phyloP scores from a whole-genome alignment of 2,888 invertebrate genomes.

The Lasioglossum zephyrum region DNA sequence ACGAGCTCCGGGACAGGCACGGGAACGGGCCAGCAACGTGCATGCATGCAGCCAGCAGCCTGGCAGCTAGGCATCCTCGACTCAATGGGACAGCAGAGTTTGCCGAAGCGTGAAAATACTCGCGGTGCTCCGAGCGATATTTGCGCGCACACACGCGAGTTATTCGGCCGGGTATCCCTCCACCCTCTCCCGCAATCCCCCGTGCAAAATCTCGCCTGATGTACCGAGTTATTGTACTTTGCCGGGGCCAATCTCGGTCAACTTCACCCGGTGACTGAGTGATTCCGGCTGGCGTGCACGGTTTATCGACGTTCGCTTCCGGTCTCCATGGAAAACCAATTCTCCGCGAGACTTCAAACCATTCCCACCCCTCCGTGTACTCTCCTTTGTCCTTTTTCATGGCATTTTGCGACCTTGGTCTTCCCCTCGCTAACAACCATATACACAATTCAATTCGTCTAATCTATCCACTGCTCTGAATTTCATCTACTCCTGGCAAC shows the following conservation, averaged over 20 bases:
- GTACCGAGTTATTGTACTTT: slow-evolving; percentile 72
- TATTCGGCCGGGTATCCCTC: slow-evolving; percentile 39
- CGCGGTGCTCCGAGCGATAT: slow-evolving; percentile 55
- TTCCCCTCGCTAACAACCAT: background rate
- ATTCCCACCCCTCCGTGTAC: slow-evolving; percentile 30
- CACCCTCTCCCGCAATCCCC: slow-evolving; percentile 27
- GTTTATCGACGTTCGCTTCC: slow-evolving; percentile 71
- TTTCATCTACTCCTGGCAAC: background rate
- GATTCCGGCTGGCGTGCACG: slow-evolving; percentile 62
- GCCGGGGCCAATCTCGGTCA: slow-evolving; percentile 69
- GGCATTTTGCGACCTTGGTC: background rate
- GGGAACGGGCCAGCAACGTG: slow-evolving; percentile 38
- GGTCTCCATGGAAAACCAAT: slow-evolving; percentile 59
- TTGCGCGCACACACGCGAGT: slow-evolving; percentile 57
- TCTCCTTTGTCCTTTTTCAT: background rate
- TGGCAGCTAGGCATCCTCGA: slow-evolving; percentile 39
- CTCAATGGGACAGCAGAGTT: slow-evolving; percentile 64
- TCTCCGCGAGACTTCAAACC: slow-evolving; percentile 33
- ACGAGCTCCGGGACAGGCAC: slow-evolving; percentile 18
- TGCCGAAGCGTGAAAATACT: slow-evolving; percentile 67
- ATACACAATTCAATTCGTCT: no score
- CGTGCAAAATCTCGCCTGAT: slow-evolving; percentile 49
- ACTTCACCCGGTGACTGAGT: slow-evolving; percentile 66
- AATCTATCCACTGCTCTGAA: no score
- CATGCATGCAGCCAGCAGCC: slow-evolving; percentile 2